A percentile compares a stretch with the other conserved stretches of the same genome.
Evolutionary conservation across 2,113 vertebrate species (phyloP).

Genomic region (Colossoma macropomum): DNA sequence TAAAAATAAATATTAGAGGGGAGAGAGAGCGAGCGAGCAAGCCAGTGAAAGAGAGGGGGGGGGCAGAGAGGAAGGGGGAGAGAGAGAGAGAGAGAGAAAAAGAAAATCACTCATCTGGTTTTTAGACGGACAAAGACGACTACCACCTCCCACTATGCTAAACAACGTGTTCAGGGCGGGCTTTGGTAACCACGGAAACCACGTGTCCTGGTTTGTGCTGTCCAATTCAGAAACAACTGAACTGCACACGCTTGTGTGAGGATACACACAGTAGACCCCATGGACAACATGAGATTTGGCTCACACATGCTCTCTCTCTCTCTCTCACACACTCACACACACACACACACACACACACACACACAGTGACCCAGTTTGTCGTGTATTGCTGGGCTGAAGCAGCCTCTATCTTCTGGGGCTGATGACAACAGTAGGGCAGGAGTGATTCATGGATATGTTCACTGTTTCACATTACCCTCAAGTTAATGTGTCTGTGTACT

Average conservation of each 20-base stretch:
- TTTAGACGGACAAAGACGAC: background rate
- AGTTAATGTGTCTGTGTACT: constrained; percentile 3
- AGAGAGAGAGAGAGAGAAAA: constrained; percentile 37
- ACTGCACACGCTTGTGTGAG: background rate
- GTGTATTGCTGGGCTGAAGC: background rate
- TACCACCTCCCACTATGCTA: background rate
- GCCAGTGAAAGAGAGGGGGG: constrained; percentile 12
- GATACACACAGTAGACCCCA: background rate
- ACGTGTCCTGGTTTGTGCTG: background rate
- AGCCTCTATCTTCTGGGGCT: constrained; percentile 14
- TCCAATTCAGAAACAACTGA: background rate
- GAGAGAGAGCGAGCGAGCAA: constrained; percentile 38
- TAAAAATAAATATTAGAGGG: constrained; percentile 69
- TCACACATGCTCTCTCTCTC: too few species aligned
- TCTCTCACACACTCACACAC: background rate
- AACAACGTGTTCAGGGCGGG: constrained; percentile 3
- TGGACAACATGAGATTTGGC: background rate
- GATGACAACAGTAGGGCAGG: constrained; percentile 15
- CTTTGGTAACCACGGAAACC: constrained; percentile 35
- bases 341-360: constrained; percentile 26
- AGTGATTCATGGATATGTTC: background rate
- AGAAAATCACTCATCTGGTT: background rate
- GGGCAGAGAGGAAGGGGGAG: constrained; percentile 14
- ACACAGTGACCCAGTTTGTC: constrained; percentile 57
- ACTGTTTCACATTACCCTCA: background rate